These are phyloP conservation scores for Rallus limicola DNA, from an alignment of 2,113 vertebrate species.

Conservation along the genomic window DNA sequence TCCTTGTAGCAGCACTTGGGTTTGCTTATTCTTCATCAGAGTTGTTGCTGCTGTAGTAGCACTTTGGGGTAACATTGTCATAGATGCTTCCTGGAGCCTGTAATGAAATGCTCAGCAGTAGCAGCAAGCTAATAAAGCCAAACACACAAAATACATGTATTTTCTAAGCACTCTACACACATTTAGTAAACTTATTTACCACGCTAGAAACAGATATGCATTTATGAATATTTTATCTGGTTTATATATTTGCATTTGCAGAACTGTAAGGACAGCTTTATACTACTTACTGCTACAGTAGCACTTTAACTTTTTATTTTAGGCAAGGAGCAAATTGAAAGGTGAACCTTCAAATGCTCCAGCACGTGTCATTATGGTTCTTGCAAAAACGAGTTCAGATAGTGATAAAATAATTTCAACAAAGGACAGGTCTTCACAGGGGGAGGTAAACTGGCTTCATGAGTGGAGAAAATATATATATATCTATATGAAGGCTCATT, in stretches of 20 bases:
- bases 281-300: not conserved
- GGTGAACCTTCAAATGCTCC: not conserved
- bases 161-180: not conserved
- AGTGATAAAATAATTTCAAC: not conserved
- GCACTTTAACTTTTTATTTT: not conserved
- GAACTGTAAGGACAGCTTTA: not conserved
- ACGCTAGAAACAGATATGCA: not conserved
- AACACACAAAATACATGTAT: not conserved
- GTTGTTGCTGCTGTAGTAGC: not conserved
- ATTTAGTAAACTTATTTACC: not conserved
- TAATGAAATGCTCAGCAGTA: not conserved
- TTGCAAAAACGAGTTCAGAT: not conserved
- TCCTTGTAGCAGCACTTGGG: not conserved
- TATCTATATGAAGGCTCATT: not conserved
- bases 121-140: not conserved
- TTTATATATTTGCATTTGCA: not conserved
- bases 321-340: not conserved
- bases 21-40: not conserved
- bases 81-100: not conserved
- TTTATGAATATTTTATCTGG: not conserved
- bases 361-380: not conserved
- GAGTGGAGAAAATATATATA: not conserved
- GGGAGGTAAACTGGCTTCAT: not conserved
- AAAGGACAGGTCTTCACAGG: not conserved
- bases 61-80: not conserved